Evolutionary conservation across 2,113 vertebrate species (phyloP).

Genomic region (Junco hyemalis): DNA sequence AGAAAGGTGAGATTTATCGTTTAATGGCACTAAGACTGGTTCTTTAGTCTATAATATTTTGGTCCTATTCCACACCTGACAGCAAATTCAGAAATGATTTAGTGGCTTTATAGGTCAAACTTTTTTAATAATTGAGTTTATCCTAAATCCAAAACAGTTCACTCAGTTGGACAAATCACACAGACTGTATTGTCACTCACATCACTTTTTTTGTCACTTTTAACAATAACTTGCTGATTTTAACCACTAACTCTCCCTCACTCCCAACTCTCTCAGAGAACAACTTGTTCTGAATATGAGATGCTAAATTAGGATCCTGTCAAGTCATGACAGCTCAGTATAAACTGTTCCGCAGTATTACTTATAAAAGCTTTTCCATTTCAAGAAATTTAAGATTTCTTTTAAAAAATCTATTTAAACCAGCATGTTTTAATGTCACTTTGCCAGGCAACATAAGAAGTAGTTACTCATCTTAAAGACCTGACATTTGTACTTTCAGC

Average conservation of each 20-base stretch:
- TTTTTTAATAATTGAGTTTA: constrained; percentile 20
- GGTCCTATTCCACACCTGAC: not conserved
- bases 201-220: constrained; percentile 54
- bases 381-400: constrained; percentile 55
- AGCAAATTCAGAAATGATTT: constrained; percentile 28
- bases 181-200: constrained; percentile 4
- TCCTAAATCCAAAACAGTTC: constrained; percentile 22
- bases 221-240: constrained; percentile 62
- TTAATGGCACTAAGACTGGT: not conserved
- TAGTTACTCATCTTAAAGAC: constrained; percentile 41
- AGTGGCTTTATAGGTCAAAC: not conserved
- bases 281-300: constrained; percentile 51
- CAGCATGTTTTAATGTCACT: constrained; percentile 38
- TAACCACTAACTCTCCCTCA: constrained; percentile 38
- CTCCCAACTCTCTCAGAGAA: constrained; percentile 40
- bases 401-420: constrained; percentile 24
- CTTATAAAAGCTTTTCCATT: constrained; percentile 68
- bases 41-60: not conserved
- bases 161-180: constrained; percentile 21
- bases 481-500: not conserved
- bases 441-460: constrained; percentile 15
- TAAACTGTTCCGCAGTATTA: constrained; percentile 56
- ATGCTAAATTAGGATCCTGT: constrained; percentile 70
- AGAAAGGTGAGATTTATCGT: not conserved
- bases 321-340: constrained; percentile 68